phyloP scores from a whole-genome alignment of 37 sponge, comb jelly and placozoan genomes.

The Haliclona indistincta region DNA sequence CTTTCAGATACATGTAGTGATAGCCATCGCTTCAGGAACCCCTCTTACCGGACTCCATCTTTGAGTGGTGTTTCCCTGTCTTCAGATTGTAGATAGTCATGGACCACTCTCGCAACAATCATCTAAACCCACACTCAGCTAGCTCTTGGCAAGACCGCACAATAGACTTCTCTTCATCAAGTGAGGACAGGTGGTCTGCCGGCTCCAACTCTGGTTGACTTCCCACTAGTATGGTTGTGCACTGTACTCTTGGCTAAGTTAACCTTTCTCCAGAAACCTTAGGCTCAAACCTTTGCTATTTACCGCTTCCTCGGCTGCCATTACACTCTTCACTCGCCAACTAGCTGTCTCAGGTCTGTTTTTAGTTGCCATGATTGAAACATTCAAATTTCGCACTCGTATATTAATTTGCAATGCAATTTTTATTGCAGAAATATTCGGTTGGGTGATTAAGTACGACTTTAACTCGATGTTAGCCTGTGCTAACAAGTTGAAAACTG shows the following conservation, averaged over 20 bases:
- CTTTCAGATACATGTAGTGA: constrained; percentile 11
- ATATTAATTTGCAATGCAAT: too few species aligned
- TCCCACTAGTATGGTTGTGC: background rate
- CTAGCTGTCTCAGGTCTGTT: too few species aligned
- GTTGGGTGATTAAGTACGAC: too few species aligned
- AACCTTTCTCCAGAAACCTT: background rate
- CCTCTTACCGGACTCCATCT: constrained; percentile 23
- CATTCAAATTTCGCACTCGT: too few species aligned
- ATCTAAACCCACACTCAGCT: constrained; percentile 10
- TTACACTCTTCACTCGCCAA: too few species aligned
- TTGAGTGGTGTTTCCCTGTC: constrained; percentile 13
- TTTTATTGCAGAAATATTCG: too few species aligned
- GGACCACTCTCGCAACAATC: constrained; percentile 20
- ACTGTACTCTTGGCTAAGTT: background rate
- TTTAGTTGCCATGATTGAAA: too few species aligned
- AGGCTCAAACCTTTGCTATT: background rate
- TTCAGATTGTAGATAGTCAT: constrained; percentile 12
- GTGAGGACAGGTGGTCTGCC: constrained; percentile 1
- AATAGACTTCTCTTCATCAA: constrained; percentile 9
- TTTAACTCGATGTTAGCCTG: too few species aligned
- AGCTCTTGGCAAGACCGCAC: constrained; percentile 21
- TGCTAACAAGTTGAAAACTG: too few species aligned
- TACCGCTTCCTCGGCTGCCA: background rate
- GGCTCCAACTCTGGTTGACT: background rate
- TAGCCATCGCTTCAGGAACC: constrained; percentile 16